A percentile compares a stretch with the other conserved stretches of the same genome.
Evolutionary conservation across 1,140 invertebrate genomes (phyloP).

Genomic region (Brachionus koreanus): DNA sequence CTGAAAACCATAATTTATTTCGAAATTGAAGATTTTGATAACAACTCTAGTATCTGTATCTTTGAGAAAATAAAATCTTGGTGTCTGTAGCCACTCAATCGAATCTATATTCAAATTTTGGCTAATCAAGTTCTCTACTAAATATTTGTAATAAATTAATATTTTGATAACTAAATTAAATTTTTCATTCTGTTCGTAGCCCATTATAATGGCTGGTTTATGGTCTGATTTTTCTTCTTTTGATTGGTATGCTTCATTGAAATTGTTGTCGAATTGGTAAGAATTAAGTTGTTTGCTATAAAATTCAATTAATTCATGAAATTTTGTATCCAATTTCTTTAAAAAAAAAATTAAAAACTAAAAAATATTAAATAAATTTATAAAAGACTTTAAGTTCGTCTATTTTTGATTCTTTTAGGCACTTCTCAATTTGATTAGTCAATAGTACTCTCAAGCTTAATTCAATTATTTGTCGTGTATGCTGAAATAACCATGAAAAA

Average conservation of each 20-base stretch:
- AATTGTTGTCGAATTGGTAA: neutral
- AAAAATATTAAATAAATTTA: neutral
- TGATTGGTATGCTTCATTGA: neutral
- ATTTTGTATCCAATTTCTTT: neutral
- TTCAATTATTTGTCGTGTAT: constrained; percentile 19
- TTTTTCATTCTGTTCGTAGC: constrained; percentile 23
- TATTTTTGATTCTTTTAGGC: constrained; percentile 19
- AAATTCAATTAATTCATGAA: neutral
- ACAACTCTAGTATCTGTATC: neutral
- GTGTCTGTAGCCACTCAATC: neutral
- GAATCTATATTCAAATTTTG: constrained; percentile 6
- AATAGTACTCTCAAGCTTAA: constrained; percentile 17
- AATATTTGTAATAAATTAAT: constrained; percentile 20
- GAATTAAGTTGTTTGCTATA: constrained; percentile 19
- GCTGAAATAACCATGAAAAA: constrained; percentile 25
- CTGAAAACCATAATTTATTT: constrained; percentile 24
- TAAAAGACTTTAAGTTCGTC: neutral
- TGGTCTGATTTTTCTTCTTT: neutral
- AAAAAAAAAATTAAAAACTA: neutral
- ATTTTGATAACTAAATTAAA: constrained; percentile 24
- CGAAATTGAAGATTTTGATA: constrained; percentile 8
- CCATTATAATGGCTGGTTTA: neutral
- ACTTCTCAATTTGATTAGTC: neutral
- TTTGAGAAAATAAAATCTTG: constrained; percentile 15
- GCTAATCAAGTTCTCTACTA: neutral